Conservation (phyloP, 2,797 vertebrate genomes). For the Passerculus sandwichensis region DNA sequence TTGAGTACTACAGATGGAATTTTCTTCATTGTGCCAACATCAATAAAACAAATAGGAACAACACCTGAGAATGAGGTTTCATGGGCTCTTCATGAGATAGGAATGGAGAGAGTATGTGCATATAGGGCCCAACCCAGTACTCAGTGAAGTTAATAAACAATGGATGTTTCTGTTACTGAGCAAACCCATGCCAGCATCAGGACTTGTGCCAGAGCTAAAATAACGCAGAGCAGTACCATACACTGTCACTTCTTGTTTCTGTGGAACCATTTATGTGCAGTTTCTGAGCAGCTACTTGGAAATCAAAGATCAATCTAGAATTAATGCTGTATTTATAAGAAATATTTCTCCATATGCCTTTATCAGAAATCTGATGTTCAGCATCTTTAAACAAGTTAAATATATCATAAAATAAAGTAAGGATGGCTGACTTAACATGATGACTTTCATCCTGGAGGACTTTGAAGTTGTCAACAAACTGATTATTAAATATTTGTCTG, state of each 20-base stretch:
- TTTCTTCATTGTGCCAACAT: background rate
- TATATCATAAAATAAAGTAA: background rate
- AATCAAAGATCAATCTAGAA: background rate
- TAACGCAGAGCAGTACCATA: background rate
- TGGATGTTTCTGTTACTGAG: background rate
- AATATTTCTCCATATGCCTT: background rate
- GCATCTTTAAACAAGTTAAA: background rate
- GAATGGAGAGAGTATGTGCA: background rate
- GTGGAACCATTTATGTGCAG: background rate
- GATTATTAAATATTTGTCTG: slow-evolving; percentile 29
- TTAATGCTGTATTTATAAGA: background rate
- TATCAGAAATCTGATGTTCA: background rate
- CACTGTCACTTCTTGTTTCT: background rate
- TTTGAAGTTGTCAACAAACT: slow-evolving; percentile 22
- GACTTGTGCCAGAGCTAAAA: background rate
- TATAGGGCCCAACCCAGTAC: background rate
- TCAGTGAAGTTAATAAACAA: background rate
- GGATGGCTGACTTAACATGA: background rate
- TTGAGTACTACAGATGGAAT: background rate
- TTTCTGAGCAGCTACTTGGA: background rate
- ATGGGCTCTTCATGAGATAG: background rate
- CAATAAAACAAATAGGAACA: background rate
- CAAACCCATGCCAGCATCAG: background rate
- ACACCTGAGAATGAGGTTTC: background rate
- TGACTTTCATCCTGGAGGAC: background rate